Evolutionary conservation across 2,113 vertebrate species (phyloP).

Genomic region (Tragelaphus buxtoni): DNA sequence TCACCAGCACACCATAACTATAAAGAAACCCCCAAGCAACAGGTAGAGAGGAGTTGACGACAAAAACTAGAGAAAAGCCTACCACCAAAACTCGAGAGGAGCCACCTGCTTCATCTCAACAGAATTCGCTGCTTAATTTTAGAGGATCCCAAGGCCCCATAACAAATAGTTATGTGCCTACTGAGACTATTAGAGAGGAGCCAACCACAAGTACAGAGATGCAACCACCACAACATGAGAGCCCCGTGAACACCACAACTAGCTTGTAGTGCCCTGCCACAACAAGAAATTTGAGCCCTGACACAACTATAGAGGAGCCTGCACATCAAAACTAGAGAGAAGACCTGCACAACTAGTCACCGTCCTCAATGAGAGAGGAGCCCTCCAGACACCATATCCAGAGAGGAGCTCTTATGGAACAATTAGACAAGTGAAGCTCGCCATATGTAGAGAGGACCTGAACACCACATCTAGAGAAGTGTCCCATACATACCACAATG

Average conservation of each 20-base stretch:
- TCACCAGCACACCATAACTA: background rate
- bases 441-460: background rate
- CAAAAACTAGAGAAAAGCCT: background rate
- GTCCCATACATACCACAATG: background rate
- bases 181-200: background rate
- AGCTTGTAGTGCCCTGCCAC: background rate
- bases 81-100: rapidly evolving
- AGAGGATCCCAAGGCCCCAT: background rate
- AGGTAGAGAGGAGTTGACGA: background rate
- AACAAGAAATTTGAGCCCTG: background rate
- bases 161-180: background rate
- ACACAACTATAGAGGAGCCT: background rate
- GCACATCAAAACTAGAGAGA: background rate
- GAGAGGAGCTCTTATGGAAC: background rate
- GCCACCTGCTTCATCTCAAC: background rate
- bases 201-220: background rate
- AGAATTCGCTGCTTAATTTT: background rate
- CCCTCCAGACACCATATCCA: background rate
- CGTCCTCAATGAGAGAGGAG: background rate
- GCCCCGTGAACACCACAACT: rapidly evolving
- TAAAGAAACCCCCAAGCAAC: background rate
- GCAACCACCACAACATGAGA: background rate
- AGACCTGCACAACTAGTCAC: background rate
- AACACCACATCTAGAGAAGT: background rate
- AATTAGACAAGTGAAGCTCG: background rate